Evolutionary conservation across 2,888 invertebrate genomes (phyloP).

Genomic region (Laspeyria flexula): DNA sequence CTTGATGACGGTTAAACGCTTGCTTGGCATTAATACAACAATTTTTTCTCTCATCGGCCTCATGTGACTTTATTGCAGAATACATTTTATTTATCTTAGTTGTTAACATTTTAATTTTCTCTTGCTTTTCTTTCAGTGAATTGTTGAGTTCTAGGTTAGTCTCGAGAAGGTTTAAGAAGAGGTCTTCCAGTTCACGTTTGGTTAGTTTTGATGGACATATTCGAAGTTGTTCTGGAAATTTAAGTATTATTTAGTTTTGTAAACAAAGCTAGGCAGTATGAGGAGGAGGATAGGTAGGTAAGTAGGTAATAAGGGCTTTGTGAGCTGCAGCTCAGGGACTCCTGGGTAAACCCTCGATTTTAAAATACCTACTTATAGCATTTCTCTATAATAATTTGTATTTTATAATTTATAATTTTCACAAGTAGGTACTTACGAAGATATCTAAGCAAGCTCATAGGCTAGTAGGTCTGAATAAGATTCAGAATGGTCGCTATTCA

Average conservation of each 20-base stretch:
- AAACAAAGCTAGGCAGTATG: no score
- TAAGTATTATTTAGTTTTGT: background rate
- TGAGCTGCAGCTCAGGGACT: no score
- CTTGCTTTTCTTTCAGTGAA: conserved; percentile 86
- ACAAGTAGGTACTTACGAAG: no score
- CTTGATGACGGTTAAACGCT: conserved; percentile 63
- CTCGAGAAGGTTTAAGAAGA: conserved; percentile 87
- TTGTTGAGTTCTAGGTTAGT: conserved; percentile 87
- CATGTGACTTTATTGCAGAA: conserved; percentile 46
- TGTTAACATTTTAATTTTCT: conserved; percentile 68
- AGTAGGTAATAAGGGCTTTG: no score
- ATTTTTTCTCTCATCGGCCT: conserved; percentile 53
- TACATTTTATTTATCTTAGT: conserved; percentile 66
- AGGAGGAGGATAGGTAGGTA: no score
- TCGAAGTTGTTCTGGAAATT: conserved; percentile 54
- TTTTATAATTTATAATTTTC: no score
- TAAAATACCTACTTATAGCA: no score
- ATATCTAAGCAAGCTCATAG: no score
- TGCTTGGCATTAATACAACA: conserved; percentile 58
- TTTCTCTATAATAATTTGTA: no score
- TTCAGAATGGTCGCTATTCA: no score
- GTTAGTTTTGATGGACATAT: conserved; percentile 83
- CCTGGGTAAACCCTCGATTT: no score
- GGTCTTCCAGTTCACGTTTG: conserved; percentile 88
- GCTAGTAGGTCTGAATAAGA: no score